phyloP scores from a whole-genome alignment of 2,797 vertebrate genomes.

The Parauchenoglanis ngamensis region DNA sequence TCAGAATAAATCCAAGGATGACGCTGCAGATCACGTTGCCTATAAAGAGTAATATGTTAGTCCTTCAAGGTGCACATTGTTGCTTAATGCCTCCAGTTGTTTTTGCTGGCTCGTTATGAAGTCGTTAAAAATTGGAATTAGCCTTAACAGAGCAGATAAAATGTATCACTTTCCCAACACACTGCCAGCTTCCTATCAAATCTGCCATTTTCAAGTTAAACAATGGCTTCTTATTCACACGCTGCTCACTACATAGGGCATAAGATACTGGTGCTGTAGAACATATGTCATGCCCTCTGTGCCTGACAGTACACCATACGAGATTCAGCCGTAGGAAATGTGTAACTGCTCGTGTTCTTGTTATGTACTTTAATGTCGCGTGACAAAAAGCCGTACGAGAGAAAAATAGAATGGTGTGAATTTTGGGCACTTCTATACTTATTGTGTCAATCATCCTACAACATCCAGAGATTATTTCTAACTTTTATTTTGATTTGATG shows the following conservation, averaged over 20 bases:
- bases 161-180: neutral
- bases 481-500: neutral
- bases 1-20: neutral
- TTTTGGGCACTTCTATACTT: neutral
- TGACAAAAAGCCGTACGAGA: neutral
- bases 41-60: neutral
- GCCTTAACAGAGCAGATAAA: neutral
- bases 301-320: too few species aligned
- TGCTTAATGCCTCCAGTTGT: neutral
- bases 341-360: neutral
- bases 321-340: neutral
- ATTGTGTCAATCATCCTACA: neutral
- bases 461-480: neutral
- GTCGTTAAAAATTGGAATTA: neutral
- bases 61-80: neutral
- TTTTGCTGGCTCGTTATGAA: neutral
- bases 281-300: too few species aligned
- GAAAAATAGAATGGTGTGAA: neutral
- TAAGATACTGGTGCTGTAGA: neutral
- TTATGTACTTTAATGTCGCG: neutral
- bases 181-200: neutral
- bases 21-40: neutral
- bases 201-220: neutral
- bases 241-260: neutral
- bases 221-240: neutral